Percentiles rank a stretch among this genome's conserved stretches.
Conservation (phyloP, 2,888 invertebrate species). For the Hypselothyrea guttata region DNA sequence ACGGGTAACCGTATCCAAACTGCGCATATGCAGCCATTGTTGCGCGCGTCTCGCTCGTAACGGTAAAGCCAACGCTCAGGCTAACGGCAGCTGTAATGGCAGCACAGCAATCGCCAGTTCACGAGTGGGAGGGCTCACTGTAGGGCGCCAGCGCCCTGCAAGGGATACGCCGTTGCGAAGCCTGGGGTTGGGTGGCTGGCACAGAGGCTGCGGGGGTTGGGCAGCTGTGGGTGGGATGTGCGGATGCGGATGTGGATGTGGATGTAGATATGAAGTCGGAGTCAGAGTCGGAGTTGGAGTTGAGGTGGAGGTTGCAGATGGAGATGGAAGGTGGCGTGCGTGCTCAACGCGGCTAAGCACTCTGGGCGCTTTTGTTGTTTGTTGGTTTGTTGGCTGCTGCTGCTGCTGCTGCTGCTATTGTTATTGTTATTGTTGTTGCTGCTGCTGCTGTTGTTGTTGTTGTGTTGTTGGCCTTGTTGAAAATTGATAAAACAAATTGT, state of each 20-base stretch:
- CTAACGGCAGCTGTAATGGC: constrained; percentile 8
- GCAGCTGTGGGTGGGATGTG: constrained; percentile 45
- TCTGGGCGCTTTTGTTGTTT: constrained; percentile 73
- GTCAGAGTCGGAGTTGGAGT: constrained; percentile 17
- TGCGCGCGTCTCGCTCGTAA: constrained; percentile 25
- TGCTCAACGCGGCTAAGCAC: constrained; percentile 70
- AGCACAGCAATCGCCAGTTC: constrained; percentile 28
- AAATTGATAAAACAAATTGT: constrained; percentile 80
- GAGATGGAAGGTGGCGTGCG: constrained; percentile 59
- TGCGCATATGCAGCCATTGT: constrained; percentile 91
- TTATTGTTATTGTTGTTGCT: constrained; percentile 44
- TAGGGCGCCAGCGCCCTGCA: constrained; percentile 57
- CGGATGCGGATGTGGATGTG: constrained; percentile 56
- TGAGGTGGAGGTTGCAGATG: constrained; percentile 20
- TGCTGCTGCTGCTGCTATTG: constrained; percentile 35
- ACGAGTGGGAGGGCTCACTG: constrained; percentile 49
- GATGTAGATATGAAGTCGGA: constrained; percentile 24
- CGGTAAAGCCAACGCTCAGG: constrained; percentile 33
- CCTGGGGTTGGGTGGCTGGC: constrained; percentile 38
- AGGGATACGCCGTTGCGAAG: constrained; percentile 35
- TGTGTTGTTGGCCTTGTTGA: constrained; percentile 69
- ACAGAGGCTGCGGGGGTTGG: constrained; percentile 12
- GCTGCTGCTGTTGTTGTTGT: constrained; percentile 35
- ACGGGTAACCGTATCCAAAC: constrained; percentile 95
- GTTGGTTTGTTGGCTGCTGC: constrained; percentile 54